Base-by-base conservation (phyloP, 2,797 vertebrate genomes). In the Cyprinella venusta region DNA sequence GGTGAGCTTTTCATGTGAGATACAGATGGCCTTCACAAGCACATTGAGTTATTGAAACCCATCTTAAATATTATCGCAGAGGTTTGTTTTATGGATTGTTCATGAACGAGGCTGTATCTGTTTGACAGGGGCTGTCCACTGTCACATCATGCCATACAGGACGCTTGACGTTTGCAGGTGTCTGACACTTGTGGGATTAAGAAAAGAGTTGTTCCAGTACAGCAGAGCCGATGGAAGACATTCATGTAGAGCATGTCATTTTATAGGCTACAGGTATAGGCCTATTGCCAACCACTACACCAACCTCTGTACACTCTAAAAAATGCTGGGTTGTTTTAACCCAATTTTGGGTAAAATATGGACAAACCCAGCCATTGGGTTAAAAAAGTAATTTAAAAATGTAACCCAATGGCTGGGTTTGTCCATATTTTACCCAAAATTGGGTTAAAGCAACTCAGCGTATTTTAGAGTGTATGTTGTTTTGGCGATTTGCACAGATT, bases 41-140 rank as follows among this genome's bases (percentile, higher is more conserved):
- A 63, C 72, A 65, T 61, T 50, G 67, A 80, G 45, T 81, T 81
- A 81, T 67, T 81, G 45, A 54, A 75, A 26, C 48, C 45, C 59
- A 7, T 75, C 61, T 81, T 30, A 19, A 54, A 65, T 50, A 65
- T 81, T 54, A 64, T 94, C 92, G 95, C 93, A 93, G 88, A 89
- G 85, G 89, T n/a, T 68, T 90, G 93, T 95, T 95, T 96, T 96
- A 95, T 94, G 94, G 93, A 90, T 92, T 93, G 95, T 94, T 78
- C 94, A 94, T 94, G 94, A 56, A 93, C 93, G 26, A 68, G 59
- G 83, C 38, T 7, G 33, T 74, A 85, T 87, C 61, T 74, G 45
- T 85, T 72, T 83, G 84, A 81, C 84, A 81, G 67, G 50, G 48
- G 70, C 80, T 77, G 38, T 69, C 59, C 82, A 76, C 33, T 48